Evolutionary conservation across 92 coral and sea anemone genomes (phyloP).

Genomic region (Epizoanthus fatuus): DNA sequence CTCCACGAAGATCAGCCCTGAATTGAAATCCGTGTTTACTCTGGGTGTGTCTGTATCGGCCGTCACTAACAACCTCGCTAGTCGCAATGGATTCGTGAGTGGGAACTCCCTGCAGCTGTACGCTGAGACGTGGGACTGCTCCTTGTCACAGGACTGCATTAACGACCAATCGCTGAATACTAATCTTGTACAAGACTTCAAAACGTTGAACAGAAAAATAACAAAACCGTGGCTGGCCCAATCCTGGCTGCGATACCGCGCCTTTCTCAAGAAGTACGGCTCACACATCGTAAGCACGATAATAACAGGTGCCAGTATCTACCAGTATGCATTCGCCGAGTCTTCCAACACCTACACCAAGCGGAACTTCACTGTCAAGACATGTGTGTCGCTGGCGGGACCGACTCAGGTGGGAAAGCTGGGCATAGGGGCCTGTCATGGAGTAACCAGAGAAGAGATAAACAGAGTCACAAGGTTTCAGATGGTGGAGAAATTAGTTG

Average conservation of each 20-base stretch:
- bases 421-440: constrained; percentile 64
- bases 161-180: constrained; percentile 2
- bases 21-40: constrained; percentile 34
- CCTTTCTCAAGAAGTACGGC: constrained; percentile 64
- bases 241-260: constrained; percentile 59
- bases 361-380: constrained; percentile 67
- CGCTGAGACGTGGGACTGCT: too few relatives aligned
- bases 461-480: constrained; percentile 1
- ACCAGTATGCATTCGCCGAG: constrained; percentile 74
- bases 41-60: too few relatives aligned
- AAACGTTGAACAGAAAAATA: constrained; percentile 29
- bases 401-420: constrained; percentile 17
- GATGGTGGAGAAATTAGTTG: constrained; percentile 13
- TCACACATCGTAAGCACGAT: constrained; percentile 69
- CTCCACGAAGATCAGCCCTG: constrained; percentile 34
- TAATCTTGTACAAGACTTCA: constrained; percentile 49
- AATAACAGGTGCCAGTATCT: constrained; percentile 62
- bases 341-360: constrained; percentile 3
- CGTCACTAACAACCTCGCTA: constrained; percentile 34
- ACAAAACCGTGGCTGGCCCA: constrained; percentile 26
- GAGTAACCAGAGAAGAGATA: constrained; percentile 57
- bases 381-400: constrained; percentile 64
- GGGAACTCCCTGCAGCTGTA: constrained; percentile 46
- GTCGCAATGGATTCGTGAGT: constrained; percentile 37
- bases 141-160: too few relatives aligned